Evolutionary conservation across 2,888 invertebrate species (phyloP).

Genomic region (Miltochrista miniata): DNA sequence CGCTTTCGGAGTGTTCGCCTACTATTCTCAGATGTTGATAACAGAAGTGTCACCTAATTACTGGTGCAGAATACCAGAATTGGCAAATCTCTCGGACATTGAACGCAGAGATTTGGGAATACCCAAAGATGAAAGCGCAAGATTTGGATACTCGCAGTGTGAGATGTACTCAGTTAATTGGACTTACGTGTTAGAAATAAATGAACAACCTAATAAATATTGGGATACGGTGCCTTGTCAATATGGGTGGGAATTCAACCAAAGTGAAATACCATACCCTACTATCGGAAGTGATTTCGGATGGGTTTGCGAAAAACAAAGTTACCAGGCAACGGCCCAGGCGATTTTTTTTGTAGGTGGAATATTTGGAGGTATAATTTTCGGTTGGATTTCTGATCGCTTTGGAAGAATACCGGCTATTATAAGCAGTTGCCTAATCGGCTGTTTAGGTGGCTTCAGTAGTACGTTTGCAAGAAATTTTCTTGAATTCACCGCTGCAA

Average conservation of each 20-base stretch:
- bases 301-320: no score
- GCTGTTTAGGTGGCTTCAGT: constrained; percentile 51
- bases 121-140: constrained; percentile 41
- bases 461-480: constrained; percentile 55
- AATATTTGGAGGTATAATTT: no score
- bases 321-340: no score
- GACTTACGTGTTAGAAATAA: constrained; percentile 50
- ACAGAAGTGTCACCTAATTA: constrained; percentile 55
- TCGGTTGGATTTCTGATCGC: constrained; percentile 62
- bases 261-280: no score
- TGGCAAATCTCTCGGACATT: constrained; percentile 47
- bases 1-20: constrained; percentile 47
- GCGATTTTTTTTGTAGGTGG: no score
- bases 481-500: constrained; percentile 49
- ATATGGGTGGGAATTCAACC: no score
- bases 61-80: constrained; percentile 54
- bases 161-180: constrained; percentile 53
- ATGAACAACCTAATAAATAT: constrained; percentile 40
- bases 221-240: constrained; percentile 52
- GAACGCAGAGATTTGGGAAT: constrained; percentile 49
- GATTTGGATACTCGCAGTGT: constrained; percentile 59
- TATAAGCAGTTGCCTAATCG: constrained; percentile 49
- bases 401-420: constrained; percentile 59
- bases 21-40: constrained; percentile 52
- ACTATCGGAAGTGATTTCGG: no score